phyloP scores from a whole-genome alignment of 2,113 vertebrate genomes.

The Upupa epops region DNA sequence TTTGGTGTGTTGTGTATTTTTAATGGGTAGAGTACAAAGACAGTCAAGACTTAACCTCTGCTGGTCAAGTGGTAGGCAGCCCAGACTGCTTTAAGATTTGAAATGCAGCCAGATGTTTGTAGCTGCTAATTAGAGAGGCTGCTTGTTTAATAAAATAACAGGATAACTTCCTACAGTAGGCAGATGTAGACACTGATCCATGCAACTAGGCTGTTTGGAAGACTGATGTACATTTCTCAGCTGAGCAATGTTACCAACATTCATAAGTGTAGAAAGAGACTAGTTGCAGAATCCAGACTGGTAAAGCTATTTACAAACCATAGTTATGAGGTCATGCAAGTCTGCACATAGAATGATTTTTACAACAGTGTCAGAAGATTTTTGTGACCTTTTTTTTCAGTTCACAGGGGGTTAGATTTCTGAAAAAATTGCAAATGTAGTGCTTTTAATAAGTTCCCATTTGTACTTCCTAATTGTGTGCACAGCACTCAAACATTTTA shows the following conservation, averaged over 20 bases:
- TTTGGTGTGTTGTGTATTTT: conserved; percentile 18
- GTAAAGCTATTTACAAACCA: neutral
- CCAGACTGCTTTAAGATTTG: conserved; percentile 7
- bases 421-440: neutral
- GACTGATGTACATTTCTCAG: neutral
- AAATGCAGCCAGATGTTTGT: conserved; percentile 11
- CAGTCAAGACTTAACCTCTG: neutral
- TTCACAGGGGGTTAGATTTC: neutral
- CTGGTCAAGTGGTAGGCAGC: conserved; percentile 13
- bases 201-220: neutral
- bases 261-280: neutral
- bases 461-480: neutral
- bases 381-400: neutral
- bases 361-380: neutral
- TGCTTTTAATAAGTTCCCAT: neutral
- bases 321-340: neutral
- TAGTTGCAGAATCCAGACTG: neutral
- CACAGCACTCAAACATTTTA: neutral
- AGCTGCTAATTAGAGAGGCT: neutral
- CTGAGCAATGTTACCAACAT: neutral
- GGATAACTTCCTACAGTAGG: neutral
- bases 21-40: neutral
- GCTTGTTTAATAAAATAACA: neutral
- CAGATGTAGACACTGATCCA: neutral
- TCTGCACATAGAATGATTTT: neutral